Evolutionary conservation across 1,140 invertebrate genomes (phyloP), one percentile per base, ranked within the genome.

Genomic region (Chionoecetes opilio): DNA sequence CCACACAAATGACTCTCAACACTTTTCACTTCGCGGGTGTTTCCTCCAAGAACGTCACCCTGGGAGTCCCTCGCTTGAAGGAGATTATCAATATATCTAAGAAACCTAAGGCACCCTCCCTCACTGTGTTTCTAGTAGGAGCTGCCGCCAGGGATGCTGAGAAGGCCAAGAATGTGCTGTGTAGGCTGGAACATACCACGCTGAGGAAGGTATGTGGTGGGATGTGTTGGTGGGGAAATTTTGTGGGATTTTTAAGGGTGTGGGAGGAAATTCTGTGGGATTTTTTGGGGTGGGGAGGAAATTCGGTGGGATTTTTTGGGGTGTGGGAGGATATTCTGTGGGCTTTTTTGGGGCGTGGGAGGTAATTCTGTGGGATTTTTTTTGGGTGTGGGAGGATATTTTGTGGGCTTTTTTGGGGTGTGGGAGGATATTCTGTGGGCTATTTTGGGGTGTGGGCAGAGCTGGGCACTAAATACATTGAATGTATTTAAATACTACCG

Each of bases 21-120:
- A 99, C 99, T 98, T 99, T 99, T 98, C 99, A 99, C 98, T 99
- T 99, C 97, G 99, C 99, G 97, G 99, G 99, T 98, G 99, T 99
- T 95, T 99, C 99, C 0, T 99, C 99, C 6, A 99, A 99, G 97
- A 99, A 99, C 97, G 99, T 99, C 97, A 99, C 99, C 0, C 98
- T 99, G 82, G 99, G 99, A 98, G 99, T 99, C 93, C 99, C 99
- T 0, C 95, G 96, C 3, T 96, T 96, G 26, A 98, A 98, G 97
- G 99, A 99, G 98, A 99, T 99, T 97, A 99, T 99, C 96, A 99
- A 99, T 97, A 99, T 99, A 96, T 99, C 99, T 75, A 99, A 99
- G 97, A 99, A 99, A 97, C 99, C 99, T 0, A 99, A 99, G 97
- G 99, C 99, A 96, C 99, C 99, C 0, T 99, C 99, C 0, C 98